Base-by-base conservation (phyloP, 2,888 invertebrate genomes). In the Melikaiella ostensackeni region DNA sequence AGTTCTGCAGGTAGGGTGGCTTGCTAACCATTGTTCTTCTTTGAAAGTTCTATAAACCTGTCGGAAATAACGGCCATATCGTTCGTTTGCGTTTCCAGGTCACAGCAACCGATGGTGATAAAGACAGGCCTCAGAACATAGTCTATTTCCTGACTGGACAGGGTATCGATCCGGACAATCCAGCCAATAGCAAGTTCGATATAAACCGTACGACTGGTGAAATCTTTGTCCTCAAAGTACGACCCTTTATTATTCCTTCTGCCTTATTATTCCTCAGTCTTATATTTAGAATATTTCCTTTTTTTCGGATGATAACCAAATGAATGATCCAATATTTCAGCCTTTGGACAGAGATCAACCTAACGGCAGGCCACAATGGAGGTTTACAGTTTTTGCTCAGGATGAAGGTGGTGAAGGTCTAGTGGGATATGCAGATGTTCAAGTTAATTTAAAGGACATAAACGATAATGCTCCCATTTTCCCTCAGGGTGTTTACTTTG, bases 381-480 rank as follows among this genome's bases (percentile, higher is more conserved):
- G 98, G 84, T 98, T 98, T 92, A 98, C 98, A 2, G 98, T 98
- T 13, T 98, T 98, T 91, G 98, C 98, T 64, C 98, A 98, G 92
- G 98, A 98, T 89, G 98, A 98, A 92, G 97, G 98, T 33, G 98
- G 98, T 75, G 98, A 98, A 92, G 98, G 98, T 76, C 94, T 98
- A 42, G 98, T 98, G 63, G 98, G 98, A 79, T 99, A 98, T 92
- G 98, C 98, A 81, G 98, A 98, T 92, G 98, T 99, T 57, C 98
- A 98, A 94, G 98, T 99, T 82, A 98, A 98, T 92, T 95, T 98
- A 75, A 98, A 98, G 92, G 98, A 98, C 92, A 98, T 98, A 91
- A 99, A 99, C 93, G 99, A 99, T 93, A 99, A 99, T 92, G 96
- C 97, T 9, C 99, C 99, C n/a, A 96, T 97, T 87, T 99, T 99